Evolutionary conservation across 2,113 vertebrate species (phyloP).

Genomic region (Salvelinus alpinus): DNA sequence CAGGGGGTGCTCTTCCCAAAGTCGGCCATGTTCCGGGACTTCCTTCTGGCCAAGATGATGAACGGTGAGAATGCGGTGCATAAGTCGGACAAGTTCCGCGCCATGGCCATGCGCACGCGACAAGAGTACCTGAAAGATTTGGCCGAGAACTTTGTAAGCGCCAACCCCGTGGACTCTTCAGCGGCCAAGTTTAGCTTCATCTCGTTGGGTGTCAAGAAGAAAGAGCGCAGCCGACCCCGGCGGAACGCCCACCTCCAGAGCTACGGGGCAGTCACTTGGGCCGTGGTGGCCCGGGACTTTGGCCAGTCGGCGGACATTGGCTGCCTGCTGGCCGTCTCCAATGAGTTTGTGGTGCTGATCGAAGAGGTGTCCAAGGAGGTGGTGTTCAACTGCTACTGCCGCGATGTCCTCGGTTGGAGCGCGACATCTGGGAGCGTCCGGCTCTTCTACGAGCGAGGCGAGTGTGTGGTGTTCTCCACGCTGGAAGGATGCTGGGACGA

Average conservation of each 20-base stretch:
- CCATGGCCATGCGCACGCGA: slow-evolving; percentile 82
- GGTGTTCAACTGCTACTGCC: slow-evolving; percentile 87
- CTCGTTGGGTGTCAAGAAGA: slow-evolving; percentile 82
- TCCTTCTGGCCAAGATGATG: slow-evolving; percentile 86
- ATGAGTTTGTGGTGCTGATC: slow-evolving; percentile 83
- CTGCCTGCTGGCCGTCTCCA: slow-evolving; percentile 83
- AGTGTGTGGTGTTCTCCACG: slow-evolving; percentile 80
- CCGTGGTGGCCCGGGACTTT: slow-evolving; percentile 79
- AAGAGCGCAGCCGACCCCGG: slow-evolving; percentile 80
- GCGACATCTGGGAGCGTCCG: slow-evolving; percentile 79
- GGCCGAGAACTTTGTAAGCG: slow-evolving; percentile 81
- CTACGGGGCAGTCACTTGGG: slow-evolving; percentile 82
- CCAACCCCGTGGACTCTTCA: slow-evolving; percentile 78
- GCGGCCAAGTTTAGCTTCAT: slow-evolving; percentile 87
- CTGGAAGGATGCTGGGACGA: slow-evolving; percentile 78
- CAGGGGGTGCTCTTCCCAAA: slow-evolving; percentile 86
- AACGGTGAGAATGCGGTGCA: slow-evolving; percentile 85
- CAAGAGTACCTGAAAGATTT: slow-evolving; percentile 86
- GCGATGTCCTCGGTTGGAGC: slow-evolving; percentile 87
- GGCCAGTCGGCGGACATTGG: slow-evolving; percentile 78
- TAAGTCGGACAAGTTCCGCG: slow-evolving; percentile 84
- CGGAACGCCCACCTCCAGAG: slow-evolving; percentile 81
- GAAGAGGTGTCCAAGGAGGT: slow-evolving; percentile 85
- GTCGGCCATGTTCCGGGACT: slow-evolving; percentile 86
- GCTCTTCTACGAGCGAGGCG: slow-evolving; percentile 84